Evolutionary conservation across 2,888 invertebrate species (phyloP), one percentile per base, ranked within the genome.

Genomic region (Mythimna pallens): DNA sequence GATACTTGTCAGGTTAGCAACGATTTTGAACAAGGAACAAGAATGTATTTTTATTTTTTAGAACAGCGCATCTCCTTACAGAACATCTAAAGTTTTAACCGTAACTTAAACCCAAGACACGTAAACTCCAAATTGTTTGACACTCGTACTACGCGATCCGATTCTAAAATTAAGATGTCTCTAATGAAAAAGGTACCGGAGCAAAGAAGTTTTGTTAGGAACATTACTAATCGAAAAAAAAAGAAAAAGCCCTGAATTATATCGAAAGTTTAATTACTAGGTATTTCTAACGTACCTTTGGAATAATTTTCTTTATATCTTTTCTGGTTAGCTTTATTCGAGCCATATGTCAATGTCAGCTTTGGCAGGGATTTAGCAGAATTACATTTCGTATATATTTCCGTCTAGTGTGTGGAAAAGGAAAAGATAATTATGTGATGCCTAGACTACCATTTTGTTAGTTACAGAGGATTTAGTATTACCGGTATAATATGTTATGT

Each of bases 311-410:
- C 71, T 67, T 68, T 68, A 55, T 68, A 65, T 68, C 36, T 65
- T 68, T 76, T 76, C 61, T 68, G 64, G 61, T 65, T 62, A 76
- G 57, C 25, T 71, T 79, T 79, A 71, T 65, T 67, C n/a, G 40
- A 25, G 71, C 65, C 54, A 68, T 76, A 72, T 52, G 80, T 80
- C 65, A 63, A 43, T 80, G 80, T 80, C 76, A 72, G 76, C 68
- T 80, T 72, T 65, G 63, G 65, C 76, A 76, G 43, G 76, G 80
- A 80, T 80, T 76, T 80, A 63, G 67, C 65, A 65, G 80, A 72
- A 80, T 80, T 76, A 80, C 65, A 54, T 57, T 55, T 59, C 65
- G 67, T 76, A 65, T 76, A 80, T 62, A 80, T 50, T 76, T 22
- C 40, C 50, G 58, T 71, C 47, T 57, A 76, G 76, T 58, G 65